phyloP scores from a whole-genome alignment of 2,888 invertebrate genomes.

The Calameuta pallipes region DNA sequence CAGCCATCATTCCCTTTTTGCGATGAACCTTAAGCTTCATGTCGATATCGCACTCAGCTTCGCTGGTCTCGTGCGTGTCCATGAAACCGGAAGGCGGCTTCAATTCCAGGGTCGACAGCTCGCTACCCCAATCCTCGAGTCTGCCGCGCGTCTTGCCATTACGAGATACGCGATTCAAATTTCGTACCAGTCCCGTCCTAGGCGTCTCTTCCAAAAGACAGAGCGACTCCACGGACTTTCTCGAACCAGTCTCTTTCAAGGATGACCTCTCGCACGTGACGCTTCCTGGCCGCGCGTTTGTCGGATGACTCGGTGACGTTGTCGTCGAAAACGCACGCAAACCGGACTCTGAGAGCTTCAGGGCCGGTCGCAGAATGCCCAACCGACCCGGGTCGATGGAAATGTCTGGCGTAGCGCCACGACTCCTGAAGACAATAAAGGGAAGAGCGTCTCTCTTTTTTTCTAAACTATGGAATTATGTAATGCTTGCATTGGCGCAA shows the following conservation, averaged over 20 bases:
- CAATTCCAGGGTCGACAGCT: constrained; percentile 61
- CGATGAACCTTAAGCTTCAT: constrained; percentile 58
- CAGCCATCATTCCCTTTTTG: constrained; percentile 45
- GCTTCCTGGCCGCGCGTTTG: background rate
- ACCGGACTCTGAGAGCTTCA: constrained; percentile 56
- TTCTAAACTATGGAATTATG: background rate
- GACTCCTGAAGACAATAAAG: constrained; percentile 43
- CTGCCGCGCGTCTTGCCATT: constrained; percentile 34
- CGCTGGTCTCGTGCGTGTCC: constrained; percentile 60
- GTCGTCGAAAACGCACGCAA: constrained; percentile 56
- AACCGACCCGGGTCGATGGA: constrained; percentile 52
- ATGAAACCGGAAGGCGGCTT: constrained; percentile 68
- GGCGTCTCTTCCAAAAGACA: constrained; percentile 50
- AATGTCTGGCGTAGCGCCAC: constrained; percentile 55
- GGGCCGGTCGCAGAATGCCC: constrained; percentile 47
- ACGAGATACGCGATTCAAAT: constrained; percentile 31
- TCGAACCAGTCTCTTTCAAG: constrained; percentile 40
- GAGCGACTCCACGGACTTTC: constrained; percentile 57
- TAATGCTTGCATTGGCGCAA: background rate
- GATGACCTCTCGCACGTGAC: constrained; percentile 34
- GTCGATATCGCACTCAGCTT: constrained; percentile 64
- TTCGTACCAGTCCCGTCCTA: constrained; percentile 28
- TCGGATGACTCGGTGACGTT: constrained; percentile 52
- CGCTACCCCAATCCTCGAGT: constrained; percentile 57
- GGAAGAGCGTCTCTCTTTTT: background rate